Evolutionary conservation across 2,113 vertebrate species (phyloP), one percentile per base, ranked within the genome.

Genomic region (Aleadryas rufinucha): DNA sequence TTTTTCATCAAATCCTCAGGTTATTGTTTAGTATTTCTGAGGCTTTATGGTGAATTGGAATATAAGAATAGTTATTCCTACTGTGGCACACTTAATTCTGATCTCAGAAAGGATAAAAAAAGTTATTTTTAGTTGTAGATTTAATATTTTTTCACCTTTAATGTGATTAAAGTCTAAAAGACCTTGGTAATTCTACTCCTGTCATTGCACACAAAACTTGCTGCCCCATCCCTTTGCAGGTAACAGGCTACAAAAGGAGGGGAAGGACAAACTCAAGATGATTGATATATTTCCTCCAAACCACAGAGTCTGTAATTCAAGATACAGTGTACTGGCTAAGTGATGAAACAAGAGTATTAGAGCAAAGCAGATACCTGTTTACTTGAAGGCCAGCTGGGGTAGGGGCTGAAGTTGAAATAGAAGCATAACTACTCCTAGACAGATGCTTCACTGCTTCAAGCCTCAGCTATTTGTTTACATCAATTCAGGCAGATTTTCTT

Each of bases 81-180:
- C 69, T 42, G n/a, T 11, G 19, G 47, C 26, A 78, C 33, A 42
- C 42, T 84, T 78, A 72, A 91, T 95, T 93, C 84, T 71, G 76
- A 91, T 91, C 68, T 84, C 45, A 53, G 33, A 74, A 85, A 81
- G 79, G 82, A 76, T 84, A 53, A 72, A 57, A 57, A 31, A 60
- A 11, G 16, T 35, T 74, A 75, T 76, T 80, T 74, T 92, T 89
- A 88, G 64, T 60, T 47, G 68, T 45, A 88, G 57, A 68, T 88
- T 81, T 83, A 89, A 24, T 90, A 85, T 76, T 75, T 87, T 89
- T 93, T 85, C 84, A 93, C 79, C 61, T 83, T 89, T 94, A 90
- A 90, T 93, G 70, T 70, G 70, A 89, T 69, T 87, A 45, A 84
- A 90, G 41, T 78, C 37, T 71, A 35, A 72, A 77, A 88, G 18